Conservation (phyloP, 2,797 vertebrate genomes). For the Heteromormyrus szaboi region DNA sequence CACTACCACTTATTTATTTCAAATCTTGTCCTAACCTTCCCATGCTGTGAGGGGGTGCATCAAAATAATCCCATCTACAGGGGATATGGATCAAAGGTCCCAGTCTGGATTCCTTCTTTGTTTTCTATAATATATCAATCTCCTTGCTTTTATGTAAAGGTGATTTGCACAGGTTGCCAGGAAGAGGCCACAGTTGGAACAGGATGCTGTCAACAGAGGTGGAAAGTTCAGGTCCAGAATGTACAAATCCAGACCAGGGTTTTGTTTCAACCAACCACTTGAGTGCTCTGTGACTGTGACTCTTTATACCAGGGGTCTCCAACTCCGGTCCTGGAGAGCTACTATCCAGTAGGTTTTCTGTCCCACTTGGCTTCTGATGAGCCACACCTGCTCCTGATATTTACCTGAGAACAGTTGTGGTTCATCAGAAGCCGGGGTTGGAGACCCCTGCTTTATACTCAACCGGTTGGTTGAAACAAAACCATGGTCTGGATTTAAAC, state of each 20-base stretch:
- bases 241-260: background rate
- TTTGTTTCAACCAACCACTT: background rate
- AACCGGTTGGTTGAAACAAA: background rate
- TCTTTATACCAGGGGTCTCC: background rate
- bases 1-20: background rate
- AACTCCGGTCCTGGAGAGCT: too few relatives aligned
- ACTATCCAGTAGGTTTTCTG: too few relatives aligned
- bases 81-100: background rate
- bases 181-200: background rate
- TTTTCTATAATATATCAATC: background rate
- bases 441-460: background rate
- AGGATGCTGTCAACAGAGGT: background rate
- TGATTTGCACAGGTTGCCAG: background rate
- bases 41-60: background rate
- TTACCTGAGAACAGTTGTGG: too few relatives aligned
- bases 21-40: background rate
- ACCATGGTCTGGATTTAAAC: background rate
- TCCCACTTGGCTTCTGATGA: too few relatives aligned
- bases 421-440: too few relatives aligned
- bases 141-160: background rate
- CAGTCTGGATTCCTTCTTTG: background rate
- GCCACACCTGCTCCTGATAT: too few relatives aligned
- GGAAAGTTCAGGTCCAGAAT: background rate
- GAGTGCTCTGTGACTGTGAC: background rate
- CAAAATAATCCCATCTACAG: background rate